A percentile compares a stretch with the other conserved stretches of the same genome.
Evolutionary conservation across 2,888 invertebrate species (phyloP).

Genomic region (Electrophaes corylata): DNA sequence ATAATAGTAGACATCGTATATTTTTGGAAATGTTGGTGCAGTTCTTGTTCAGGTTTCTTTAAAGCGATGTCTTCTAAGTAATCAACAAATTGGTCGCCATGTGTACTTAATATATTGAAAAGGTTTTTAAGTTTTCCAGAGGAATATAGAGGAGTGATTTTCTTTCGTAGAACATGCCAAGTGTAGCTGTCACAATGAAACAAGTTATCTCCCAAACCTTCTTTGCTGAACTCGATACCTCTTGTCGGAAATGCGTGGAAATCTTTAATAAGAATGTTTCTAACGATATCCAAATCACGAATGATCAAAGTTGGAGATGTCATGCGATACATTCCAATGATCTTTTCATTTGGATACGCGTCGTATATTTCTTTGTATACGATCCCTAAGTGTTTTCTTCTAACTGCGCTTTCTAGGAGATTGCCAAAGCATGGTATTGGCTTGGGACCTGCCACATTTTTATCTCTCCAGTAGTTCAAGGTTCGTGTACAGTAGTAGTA

Average conservation of each 20-base stretch:
- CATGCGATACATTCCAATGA: constrained; percentile 59
- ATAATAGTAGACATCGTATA: constrained; percentile 47
- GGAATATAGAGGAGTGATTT: constrained; percentile 56
- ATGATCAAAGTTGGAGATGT: constrained; percentile 53
- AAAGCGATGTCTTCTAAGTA: constrained; percentile 42
- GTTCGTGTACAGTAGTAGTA: constrained; percentile 45
- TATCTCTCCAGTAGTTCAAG: constrained; percentile 48
- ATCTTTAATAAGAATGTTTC: constrained; percentile 59
- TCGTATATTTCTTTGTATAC: constrained; percentile 53
- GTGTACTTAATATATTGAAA: constrained; percentile 44
- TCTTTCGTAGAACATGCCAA: constrained; percentile 53
- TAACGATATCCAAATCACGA: constrained; percentile 58
- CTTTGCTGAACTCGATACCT: constrained; percentile 50
- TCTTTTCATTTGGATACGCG: constrained; percentile 56
- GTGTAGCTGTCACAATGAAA: constrained; percentile 52
- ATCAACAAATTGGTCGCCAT: constrained; percentile 49
- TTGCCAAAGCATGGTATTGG: constrained; percentile 50
- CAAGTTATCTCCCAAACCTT: constrained; percentile 55
- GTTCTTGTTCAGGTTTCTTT: constrained; percentile 41
- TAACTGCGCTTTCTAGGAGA: constrained; percentile 44
- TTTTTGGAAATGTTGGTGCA: constrained; percentile 41
- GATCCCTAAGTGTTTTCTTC: constrained; percentile 45
- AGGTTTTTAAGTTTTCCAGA: constrained; percentile 54
- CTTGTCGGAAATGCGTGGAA: constrained; percentile 57
- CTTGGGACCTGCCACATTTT: constrained; percentile 54